Conservation (phyloP, 30 jellyfish, hydroid and myxozoan genomes). For the Chrysaora quinquecirrha region DNA sequence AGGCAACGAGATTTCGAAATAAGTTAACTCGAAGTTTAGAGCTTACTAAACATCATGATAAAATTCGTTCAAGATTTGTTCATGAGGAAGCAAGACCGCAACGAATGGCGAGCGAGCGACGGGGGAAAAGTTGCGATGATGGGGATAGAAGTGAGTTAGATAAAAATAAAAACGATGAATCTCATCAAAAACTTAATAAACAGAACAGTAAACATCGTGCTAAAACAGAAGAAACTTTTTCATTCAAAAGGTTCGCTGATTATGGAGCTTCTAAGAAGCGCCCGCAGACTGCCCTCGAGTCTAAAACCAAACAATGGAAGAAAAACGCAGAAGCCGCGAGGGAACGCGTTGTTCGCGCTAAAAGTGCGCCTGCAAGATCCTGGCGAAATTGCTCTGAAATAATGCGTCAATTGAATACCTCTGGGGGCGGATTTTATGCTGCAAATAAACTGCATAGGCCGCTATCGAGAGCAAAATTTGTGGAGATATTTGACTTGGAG, state of each 20-base stretch:
- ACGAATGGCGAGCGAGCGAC: too few relatives aligned
- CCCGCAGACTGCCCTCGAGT: constrained; percentile 69
- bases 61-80: constrained; percentile 22
- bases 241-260: constrained; percentile 37
- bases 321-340: constrained; percentile 53
- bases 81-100: constrained; percentile 9
- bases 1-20: constrained; percentile 61
- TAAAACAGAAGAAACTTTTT: neutral
- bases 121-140: too few relatives aligned
- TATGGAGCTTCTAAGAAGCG: constrained; percentile 26
- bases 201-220: neutral
- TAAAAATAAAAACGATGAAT: neutral
- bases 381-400: constrained; percentile 64
- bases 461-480: constrained; percentile 50
- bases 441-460: constrained; percentile 30
- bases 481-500: constrained; percentile 57
- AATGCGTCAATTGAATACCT: constrained; percentile 39
- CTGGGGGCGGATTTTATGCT: constrained; percentile 55
- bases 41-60: constrained; percentile 55
- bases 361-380: constrained; percentile 61
- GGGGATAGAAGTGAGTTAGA: too few relatives aligned
- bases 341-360: constrained; percentile 68
- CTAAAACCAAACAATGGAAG: constrained; percentile 40
- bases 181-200: neutral
- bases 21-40: constrained; percentile 51